phyloP scores from a whole-genome alignment of 2,888 invertebrate genomes.

The Spodoptera exigua region DNA sequence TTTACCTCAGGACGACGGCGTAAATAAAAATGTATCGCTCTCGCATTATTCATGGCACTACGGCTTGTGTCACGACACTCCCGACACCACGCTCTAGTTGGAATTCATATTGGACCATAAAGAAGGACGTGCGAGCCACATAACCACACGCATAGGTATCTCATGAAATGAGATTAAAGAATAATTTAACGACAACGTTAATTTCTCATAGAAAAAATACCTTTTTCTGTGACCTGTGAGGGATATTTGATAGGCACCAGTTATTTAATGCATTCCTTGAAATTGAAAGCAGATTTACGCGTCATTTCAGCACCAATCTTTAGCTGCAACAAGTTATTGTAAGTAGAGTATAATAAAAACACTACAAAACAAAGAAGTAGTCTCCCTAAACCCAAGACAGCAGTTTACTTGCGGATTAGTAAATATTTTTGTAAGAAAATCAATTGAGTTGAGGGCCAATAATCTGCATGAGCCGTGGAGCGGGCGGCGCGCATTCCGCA shows the following conservation, averaged over 20 bases:
- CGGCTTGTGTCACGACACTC: conserved; percentile 35
- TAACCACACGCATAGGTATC: conserved; percentile 2
- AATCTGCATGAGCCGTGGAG: conserved; percentile 71
- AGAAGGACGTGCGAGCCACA: conserved; percentile 4
- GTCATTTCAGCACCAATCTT: no score
- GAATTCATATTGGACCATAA: conserved; percentile 42
- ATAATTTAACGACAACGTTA: background rate
- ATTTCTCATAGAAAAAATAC: no score
- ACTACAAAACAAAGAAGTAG: no score
- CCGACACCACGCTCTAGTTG: conserved; percentile 17
- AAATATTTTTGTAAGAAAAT: conserved; percentile 70
- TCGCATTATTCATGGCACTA: conserved; percentile 64
- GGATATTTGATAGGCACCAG: background rate
- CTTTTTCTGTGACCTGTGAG: background rate
- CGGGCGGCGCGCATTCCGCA: conserved; percentile 69
- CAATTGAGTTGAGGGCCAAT: conserved; percentile 67
- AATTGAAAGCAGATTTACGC: no score
- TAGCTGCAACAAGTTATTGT: no score
- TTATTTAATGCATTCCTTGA: no score
- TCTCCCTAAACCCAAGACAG: conserved; percentile 14
- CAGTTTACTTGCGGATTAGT: conserved; percentile 42
- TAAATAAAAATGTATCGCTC: conserved; percentile 70
- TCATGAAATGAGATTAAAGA: background rate
- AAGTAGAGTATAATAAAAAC: no score
- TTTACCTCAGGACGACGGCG: conserved; percentile 73